Percentiles rank a stretch among this genome's conserved stretches.
phyloP scores from a whole-genome alignment of 2,113 vertebrate species.

The Rhagologus leucostigma region DNA sequence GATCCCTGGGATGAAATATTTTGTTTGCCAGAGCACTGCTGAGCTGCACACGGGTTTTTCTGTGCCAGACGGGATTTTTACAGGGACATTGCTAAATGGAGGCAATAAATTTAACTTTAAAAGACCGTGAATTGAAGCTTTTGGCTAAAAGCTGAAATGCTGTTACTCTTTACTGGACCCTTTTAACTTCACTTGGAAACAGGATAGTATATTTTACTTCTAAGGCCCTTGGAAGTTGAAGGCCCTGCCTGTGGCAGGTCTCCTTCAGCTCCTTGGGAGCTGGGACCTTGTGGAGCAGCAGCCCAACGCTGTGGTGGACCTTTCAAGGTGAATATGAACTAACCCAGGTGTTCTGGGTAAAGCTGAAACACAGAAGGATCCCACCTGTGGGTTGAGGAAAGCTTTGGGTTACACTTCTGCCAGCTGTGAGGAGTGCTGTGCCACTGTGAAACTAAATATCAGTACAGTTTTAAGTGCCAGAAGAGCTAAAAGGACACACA shows the following conservation, averaged over 20 bases:
- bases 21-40: constrained; percentile 28
- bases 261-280: neutral
- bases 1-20: constrained; percentile 43
- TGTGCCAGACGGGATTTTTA: constrained; percentile 65
- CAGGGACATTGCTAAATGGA: constrained; percentile 74
- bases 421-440: neutral
- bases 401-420: neutral
- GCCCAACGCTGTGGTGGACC: neutral
- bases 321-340: neutral
- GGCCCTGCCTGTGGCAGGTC: neutral
- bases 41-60: constrained; percentile 15
- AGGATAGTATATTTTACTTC: constrained; percentile 68
- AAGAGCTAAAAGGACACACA: neutral
- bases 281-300: neutral
- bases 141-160: constrained; percentile 68
- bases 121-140: constrained; percentile 69
- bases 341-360: neutral
- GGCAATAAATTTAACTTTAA: constrained; percentile 75
- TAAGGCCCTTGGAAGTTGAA: constrained; percentile 55
- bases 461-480: neutral
- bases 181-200: constrained; percentile 72
- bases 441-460: neutral
- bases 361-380: neutral
- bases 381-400: neutral
- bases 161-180: constrained; percentile 70